Base-by-base conservation (phyloP, 2,888 invertebrate genomes). In the Ceraclea dissimilis region DNA sequence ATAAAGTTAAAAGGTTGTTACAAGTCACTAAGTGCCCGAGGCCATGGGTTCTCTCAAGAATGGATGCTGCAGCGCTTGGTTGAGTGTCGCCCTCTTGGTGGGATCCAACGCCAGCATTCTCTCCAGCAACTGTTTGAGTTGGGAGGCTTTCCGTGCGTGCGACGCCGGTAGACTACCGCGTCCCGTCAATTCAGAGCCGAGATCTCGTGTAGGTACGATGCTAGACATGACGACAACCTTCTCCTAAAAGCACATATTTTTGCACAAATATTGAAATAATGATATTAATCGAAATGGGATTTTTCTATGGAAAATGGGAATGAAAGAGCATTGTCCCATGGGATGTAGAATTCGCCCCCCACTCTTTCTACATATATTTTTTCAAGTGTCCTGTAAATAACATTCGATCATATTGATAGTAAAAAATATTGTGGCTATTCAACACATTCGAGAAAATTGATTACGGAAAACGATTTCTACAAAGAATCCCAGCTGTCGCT, bases 161-260 rank as follows among this genome's bases (percentile, higher is more conserved):
- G 93, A 89, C 11, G 90, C 81, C 0, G 93, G 92, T 55, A 96
- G 75, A 49, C 90, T 85, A 70, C 93, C 94, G 8, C 93, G 90
- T 0, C 77, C 77, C 55, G 93, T 83, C 62, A 99, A 76, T 69
- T 99, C 97, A 0, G 85, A 76, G 65, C 89, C 86, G 57, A 99
- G 78, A 69, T 96, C 95, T 31, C 96, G 82, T 1, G 83, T 82
- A 11, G 90, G 82, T 66, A 90, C 90, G 61, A 99, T 86, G 51
- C 91, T 91, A 46, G 95, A 85, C 83, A 98, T 88, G 47, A 93
- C 86, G n/a, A 96, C 94, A 51, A 96, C 80, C 77, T 99, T 99
- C 70, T 97, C 97, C 97, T 97, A 76, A n/a, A 76, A 76, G 63
- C 63, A 66, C 63, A 49, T 13, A 26, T 26, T 26, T 4, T 26